phyloP scores from a whole-genome alignment of 2,113 vertebrate genomes.

The Catharus minimus region DNA sequence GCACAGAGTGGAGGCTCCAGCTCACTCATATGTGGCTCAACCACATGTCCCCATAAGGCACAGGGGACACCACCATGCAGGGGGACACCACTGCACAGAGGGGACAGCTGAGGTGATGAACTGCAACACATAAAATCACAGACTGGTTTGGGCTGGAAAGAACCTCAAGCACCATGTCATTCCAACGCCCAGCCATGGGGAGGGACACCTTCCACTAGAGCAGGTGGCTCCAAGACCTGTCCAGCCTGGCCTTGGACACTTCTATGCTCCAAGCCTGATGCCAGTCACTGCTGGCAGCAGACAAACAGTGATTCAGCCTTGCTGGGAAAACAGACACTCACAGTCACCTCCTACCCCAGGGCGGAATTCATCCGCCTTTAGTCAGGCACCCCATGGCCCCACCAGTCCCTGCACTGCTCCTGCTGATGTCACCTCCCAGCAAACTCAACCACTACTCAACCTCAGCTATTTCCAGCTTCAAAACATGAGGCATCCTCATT shows the following conservation, averaged over 20 bases:
- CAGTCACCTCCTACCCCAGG: not conserved
- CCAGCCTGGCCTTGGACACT: not conserved
- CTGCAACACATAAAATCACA: not conserved
- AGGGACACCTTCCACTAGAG: not conserved
- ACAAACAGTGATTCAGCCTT: not conserved
- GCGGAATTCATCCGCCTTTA: not conserved
- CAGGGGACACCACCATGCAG: fast-evolving
- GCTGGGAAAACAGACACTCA: not conserved
- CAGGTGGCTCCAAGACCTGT: not conserved
- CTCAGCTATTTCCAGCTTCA: not conserved
- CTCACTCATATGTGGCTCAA: not conserved
- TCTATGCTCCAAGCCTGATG: not conserved
- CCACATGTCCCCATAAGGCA: fast-evolving
- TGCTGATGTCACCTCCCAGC: not conserved
- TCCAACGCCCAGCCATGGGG: not conserved
- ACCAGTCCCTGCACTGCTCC: not conserved
- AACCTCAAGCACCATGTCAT: not conserved
- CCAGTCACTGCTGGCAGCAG: not conserved
- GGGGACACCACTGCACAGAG: not conserved
- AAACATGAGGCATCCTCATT: not conserved
- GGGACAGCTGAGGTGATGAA: not conserved
- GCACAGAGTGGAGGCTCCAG: not conserved
- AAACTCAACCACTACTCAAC: not conserved
- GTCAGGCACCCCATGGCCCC: not conserved
- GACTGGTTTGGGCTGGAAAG: not conserved